Evolutionary conservation across 2,888 invertebrate species (phyloP).

Genomic region (Eurytoma californica): DNA sequence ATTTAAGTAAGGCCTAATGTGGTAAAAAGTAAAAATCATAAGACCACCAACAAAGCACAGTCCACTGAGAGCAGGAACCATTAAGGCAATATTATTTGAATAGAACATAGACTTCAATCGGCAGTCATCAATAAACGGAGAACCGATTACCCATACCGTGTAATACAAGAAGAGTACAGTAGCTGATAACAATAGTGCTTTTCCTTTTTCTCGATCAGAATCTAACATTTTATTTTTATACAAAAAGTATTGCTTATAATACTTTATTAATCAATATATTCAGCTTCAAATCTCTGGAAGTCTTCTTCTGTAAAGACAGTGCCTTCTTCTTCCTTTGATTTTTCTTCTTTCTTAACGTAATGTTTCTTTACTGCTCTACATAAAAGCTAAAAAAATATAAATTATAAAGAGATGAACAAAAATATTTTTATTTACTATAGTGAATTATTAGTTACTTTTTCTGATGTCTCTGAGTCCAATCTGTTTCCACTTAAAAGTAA

Average conservation of each 20-base stretch:
- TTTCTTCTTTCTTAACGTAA: slow-evolving; percentile 73
- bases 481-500: slow-evolving; percentile 75
- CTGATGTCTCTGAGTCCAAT: slow-evolving; percentile 71
- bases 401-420: neutral
- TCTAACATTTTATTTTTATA: slow-evolving; percentile 62
- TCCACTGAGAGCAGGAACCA: slow-evolving; percentile 79
- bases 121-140: slow-evolving; percentile 82
- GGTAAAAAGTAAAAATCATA: slow-evolving; percentile 80
- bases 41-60: slow-evolving; percentile 82
- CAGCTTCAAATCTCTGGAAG: slow-evolving; percentile 81
- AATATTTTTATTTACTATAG: neutral
- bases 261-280: slow-evolving; percentile 73
- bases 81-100: slow-evolving; percentile 75
- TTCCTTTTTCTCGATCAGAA: slow-evolving; percentile 78
- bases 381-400: slow-evolving; percentile 76
- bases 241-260: neutral
- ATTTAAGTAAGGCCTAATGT: slow-evolving; percentile 71
- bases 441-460: slow-evolving; percentile 74
- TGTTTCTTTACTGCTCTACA: slow-evolving; percentile 77
- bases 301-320: slow-evolving; percentile 84
- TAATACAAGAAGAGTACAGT: slow-evolving; percentile 78
- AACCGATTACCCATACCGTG: slow-evolving; percentile 81
- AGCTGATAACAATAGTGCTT: slow-evolving; percentile 77
- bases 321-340: slow-evolving; percentile 75
- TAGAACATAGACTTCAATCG: slow-evolving; percentile 76